Conservation (phyloP, 1,140 invertebrate genomes). For the Apolygus lucorum region DNA sequence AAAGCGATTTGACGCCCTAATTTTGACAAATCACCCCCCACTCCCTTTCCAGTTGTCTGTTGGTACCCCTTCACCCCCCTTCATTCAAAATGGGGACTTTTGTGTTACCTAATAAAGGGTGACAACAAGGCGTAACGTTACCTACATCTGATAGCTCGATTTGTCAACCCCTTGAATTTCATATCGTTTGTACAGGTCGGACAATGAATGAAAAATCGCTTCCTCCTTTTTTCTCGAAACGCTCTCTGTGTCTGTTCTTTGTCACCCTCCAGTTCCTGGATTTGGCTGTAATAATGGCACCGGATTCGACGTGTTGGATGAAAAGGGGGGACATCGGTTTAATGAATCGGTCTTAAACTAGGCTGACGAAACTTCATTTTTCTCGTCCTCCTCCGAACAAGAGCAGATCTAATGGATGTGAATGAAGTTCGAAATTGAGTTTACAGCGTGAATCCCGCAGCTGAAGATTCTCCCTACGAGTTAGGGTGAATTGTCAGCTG, state of each 20-base stretch:
- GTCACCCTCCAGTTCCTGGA: neutral
- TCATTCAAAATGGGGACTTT: neutral
- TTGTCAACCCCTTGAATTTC: slow-evolving; percentile 21
- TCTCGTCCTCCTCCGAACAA: neutral
- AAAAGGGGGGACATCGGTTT: neutral
- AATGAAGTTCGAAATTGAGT: neutral
- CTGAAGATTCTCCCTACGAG: too few relatives aligned
- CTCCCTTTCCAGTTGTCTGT: too few relatives aligned
- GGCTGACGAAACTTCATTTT: neutral
- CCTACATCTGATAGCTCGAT: slow-evolving; percentile 17
- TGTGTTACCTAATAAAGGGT: slow-evolving; percentile 17
- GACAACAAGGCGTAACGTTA: slow-evolving; percentile 20
- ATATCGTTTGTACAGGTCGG: slow-evolving; percentile 16
- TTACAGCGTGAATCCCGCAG: neutral
- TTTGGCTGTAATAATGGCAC: neutral
- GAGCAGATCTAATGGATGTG: neutral
- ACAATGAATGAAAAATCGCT: slow-evolving; percentile 20
- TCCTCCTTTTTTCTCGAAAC: neutral
- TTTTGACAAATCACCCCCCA: slow-evolving; percentile 12
- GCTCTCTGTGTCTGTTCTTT: too few relatives aligned
- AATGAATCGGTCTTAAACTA: neutral
- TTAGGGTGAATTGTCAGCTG: too few relatives aligned
- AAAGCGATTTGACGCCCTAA: slow-evolving; percentile 7
- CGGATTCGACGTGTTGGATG: neutral
- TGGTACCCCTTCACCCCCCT: neutral